Evolutionary conservation across 2,113 vertebrate genomes (phyloP), one percentile per base, ranked within the genome.

Genomic region (Pontoporia blainvillei): DNA sequence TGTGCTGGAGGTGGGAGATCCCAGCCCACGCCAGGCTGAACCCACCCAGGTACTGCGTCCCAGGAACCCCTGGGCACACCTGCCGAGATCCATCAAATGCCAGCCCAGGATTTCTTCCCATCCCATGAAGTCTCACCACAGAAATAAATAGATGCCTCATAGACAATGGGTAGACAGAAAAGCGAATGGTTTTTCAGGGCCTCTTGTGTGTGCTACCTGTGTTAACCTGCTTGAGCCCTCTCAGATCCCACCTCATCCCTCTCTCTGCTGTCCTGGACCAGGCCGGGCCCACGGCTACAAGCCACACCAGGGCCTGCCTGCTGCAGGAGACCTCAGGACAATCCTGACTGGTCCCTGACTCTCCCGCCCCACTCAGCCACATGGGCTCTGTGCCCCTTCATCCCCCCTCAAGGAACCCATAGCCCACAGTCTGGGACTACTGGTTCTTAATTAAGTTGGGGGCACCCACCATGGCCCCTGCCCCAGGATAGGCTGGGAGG

Each of bases 381-480:
- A 0, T 0, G 0, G 13, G 25, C 10, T 39, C 36, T 39, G 0
- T 9, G 49, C 20, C 21, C 31, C 11, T 8, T 6, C 8, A 4
- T 4, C 41, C 46, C 78, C 66, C n/a, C 46, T 14, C 39, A 10
- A 8, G 46, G 18, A 34, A 17, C 13, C 61, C 1, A 0, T 1
- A 18, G 44, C 6, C 91, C 83, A 54, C 25, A 62, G 27, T 17
- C 59, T 44, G 23, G 14, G 25, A 31, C 25, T 0, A 0, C 1
- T 2, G 49, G 34, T 39, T 27, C 81, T 54, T 10, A 23, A 69
- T 36, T n/a, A 75, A 17, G 34, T 21, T 13, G 41, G 8, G 31
- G 11, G 20, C 25, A 15, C 10, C 57, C 29, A 12, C 52, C 14
- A 18, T 1, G 1, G 52, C 23, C 46, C 17, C 64, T 5, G 15